Evolutionary conservation across 2,888 invertebrate species (phyloP), one percentile per base, ranked within the genome.

Genomic region (Acronicta alni): DNA sequence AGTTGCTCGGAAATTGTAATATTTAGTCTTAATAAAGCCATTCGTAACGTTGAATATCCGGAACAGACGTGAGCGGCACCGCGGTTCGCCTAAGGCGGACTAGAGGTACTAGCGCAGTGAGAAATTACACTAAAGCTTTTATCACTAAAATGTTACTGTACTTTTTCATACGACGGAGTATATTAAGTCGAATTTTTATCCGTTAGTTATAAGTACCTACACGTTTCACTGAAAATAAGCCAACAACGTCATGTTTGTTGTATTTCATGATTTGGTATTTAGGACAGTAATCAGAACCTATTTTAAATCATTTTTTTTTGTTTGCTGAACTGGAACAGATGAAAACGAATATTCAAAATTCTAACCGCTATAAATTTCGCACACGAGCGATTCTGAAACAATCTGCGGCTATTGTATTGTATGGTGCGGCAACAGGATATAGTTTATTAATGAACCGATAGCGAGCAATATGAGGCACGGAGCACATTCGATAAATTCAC

Each of bases 1-100:
- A 90, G 89, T 92, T 89, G 85, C 90, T 83, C 76, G 86, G 88
- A 88, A 90, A 90, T 89, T 90, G 91, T 90, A 90, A 92, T 91
- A 91, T 92, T 92, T 89, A 89, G 90, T 89, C 89, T 92, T 92
- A 93, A 93, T 92, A 92, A 90, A 91, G 90, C 90, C 88, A 91
- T 92, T 90, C 88, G 90, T 91, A 89, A 90, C 87, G 84, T 77
- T 78, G 89, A 86, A 91, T 88, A 91, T 89, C 91, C 89, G 85
- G 89, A 87, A 85, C 89, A 86, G 88, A 85, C 87, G 86, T 84
- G 83, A 81, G 82, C 72, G 73, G 73, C 78, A 75, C 74, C 61
- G 83, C 83, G 80, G 87, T 85, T 81, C 62, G 87, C 88, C 78
- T 67, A 79, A 80, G 84, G 87, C 89, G 84, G 84, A 77, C 78